Evolutionary conservation across 2,797 vertebrate species (phyloP).

Genomic region (Syngnathus acus): DNA sequence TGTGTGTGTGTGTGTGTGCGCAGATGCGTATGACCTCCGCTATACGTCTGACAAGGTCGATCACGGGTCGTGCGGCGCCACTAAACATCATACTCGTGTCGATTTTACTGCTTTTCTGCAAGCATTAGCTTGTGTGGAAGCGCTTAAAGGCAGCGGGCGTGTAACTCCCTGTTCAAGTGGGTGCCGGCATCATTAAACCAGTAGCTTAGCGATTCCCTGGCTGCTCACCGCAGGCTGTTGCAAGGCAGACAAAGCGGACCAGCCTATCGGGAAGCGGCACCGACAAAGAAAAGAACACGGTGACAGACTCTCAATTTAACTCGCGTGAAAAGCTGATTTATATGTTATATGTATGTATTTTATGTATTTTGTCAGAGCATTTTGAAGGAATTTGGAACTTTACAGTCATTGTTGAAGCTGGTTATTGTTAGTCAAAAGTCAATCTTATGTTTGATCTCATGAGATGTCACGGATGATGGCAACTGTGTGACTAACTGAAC

Average conservation of each 20-base stretch:
- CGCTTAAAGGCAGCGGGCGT: slow-evolving; percentile 58
- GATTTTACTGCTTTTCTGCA: slow-evolving; percentile 34
- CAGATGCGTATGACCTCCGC: slow-evolving; percentile 42
- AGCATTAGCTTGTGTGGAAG: slow-evolving; percentile 19
- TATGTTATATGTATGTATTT: too few relatives aligned
- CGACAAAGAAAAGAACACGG: slow-evolving; percentile 39
- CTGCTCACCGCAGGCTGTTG: slow-evolving; percentile 51
- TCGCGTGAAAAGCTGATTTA: not conserved
- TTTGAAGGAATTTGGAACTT: too few relatives aligned
- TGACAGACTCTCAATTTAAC: slow-evolving; percentile 17
- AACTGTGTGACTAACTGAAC: too few relatives aligned
- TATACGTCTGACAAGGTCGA: slow-evolving; percentile 28
- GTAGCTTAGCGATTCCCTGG: slow-evolving; percentile 66
- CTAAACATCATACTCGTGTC: slow-evolving; percentile 15
- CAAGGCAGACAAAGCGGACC: slow-evolving; percentile 49
- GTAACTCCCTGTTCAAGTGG: slow-evolving; percentile 62
- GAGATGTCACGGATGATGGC: too few relatives aligned
- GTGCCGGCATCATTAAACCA: slow-evolving; percentile 67
- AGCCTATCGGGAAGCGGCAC: slow-evolving; percentile 45
- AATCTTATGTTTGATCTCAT: too few relatives aligned
- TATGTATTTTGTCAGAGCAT: not conserved
- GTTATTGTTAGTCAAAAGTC: too few relatives aligned
- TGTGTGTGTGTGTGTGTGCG: slow-evolving; percentile 23
- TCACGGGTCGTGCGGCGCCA: slow-evolving; percentile 14
- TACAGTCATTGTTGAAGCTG: too few relatives aligned